A percentile compares a stretch with the other conserved stretches of the same genome.
Conservation (phyloP, 2,888 invertebrate genomes). For the Platynereis dumerilii region DNA sequence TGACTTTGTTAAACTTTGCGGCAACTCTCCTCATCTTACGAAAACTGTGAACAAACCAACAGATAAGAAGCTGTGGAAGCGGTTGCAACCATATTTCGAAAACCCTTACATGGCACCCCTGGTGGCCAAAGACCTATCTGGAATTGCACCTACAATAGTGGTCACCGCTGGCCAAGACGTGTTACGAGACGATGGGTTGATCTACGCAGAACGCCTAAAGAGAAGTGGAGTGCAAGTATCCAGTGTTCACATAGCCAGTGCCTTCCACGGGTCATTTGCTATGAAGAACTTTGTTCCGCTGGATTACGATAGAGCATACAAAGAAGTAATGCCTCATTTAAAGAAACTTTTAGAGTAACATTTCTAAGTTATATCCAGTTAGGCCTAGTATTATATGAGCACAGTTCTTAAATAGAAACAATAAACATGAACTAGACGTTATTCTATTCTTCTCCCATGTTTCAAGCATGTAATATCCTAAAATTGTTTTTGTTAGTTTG, state of each 20-base stretch:
- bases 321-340: no score
- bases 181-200: constrained; percentile 46
- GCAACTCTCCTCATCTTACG: constrained; percentile 1
- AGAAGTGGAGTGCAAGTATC: constrained; percentile 29
- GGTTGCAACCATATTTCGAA: not conserved
- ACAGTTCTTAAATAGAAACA: no score
- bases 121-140: constrained; percentile 40
- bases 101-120: constrained; percentile 51
- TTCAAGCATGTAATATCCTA: no score
- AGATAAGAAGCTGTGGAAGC: constrained; percentile 3
- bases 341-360: no score
- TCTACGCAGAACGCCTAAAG: constrained; percentile 44
- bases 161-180: constrained; percentile 48
- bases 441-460: no score
- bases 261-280: constrained; percentile 15
- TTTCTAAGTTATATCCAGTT: no score
- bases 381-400: no score
- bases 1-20: not conserved
- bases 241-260: constrained; percentile 2
- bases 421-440: no score
- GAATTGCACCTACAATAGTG: constrained; percentile 44
- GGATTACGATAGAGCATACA: no score
- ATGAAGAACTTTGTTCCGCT: not conserved
- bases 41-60: not conserved
- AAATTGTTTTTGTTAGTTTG: no score